These are phyloP conservation scores for Thereva nobilitata DNA, from an alignment of 2,888 invertebrate genomes.

Conservation along the genomic window DNA sequence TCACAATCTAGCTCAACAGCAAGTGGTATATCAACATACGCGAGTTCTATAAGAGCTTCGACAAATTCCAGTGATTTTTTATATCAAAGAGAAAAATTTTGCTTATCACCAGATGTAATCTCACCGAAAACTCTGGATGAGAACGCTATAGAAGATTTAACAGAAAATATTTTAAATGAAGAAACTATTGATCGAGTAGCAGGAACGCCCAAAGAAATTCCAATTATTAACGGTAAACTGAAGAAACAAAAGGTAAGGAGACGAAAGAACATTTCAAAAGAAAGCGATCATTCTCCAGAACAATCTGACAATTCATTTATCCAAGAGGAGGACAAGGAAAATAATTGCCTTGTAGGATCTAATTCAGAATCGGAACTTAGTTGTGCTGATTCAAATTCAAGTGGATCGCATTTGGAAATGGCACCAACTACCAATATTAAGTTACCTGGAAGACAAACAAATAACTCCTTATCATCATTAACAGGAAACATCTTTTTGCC, in stretches of 20 bases:
- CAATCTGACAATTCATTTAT: slow-evolving; percentile 5
- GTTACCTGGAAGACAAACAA: slow-evolving; percentile 76
- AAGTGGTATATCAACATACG: slow-evolving; percentile 58
- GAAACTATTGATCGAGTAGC: not conserved
- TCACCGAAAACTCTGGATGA: too few species aligned
- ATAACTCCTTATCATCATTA: slow-evolving; percentile 82
- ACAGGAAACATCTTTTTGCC: slow-evolving; percentile 82
- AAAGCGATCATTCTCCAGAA: not conserved
- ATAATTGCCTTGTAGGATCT: slow-evolving; percentile 30
- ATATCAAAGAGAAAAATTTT: slow-evolving; percentile 57
- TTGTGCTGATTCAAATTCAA: slow-evolving; percentile 23
- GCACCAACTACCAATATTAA: slow-evolving; percentile 57
- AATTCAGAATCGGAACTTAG: slow-evolving; percentile 25
- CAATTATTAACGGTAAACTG: not conserved
- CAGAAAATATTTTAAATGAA: slow-evolving; percentile 34
- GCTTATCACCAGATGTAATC: slow-evolving; percentile 52
- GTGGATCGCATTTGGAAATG: slow-evolving; percentile 46
- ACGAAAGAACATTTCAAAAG: slow-evolving; percentile 23
- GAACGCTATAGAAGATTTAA: not conserved
- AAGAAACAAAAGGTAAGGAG: slow-evolving; percentile 40
- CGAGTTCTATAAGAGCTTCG: slow-evolving; percentile 56
- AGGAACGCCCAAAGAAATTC: not conserved
- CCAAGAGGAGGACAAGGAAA: slow-evolving; percentile 38
- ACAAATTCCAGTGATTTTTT: slow-evolving; percentile 58
- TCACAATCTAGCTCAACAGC: slow-evolving; percentile 54